phyloP scores from a whole-genome alignment of 1,140 invertebrate species.

The Bombus waltoni region DNA sequence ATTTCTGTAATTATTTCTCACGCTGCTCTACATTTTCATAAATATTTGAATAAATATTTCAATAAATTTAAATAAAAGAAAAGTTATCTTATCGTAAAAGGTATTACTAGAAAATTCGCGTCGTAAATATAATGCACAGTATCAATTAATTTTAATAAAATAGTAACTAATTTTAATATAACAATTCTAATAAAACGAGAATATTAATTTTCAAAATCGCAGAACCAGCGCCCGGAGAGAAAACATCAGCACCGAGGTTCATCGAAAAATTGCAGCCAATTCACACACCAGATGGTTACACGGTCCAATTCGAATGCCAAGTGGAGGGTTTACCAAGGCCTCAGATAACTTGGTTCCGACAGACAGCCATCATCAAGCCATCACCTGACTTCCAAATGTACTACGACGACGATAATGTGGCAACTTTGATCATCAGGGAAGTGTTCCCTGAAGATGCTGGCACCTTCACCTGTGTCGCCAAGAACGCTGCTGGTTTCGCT shows the following conservation, averaged over 20 bases:
- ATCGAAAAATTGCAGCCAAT: conserved; percentile 93
- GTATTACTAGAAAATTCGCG: too few species aligned
- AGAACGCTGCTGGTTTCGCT: conserved; percentile 96
- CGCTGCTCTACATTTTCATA: too few species aligned
- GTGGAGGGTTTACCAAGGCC: conserved; percentile 94
- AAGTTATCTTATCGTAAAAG: too few species aligned
- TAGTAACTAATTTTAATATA: not conserved
- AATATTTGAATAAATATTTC: too few species aligned
- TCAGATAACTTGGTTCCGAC: conserved; percentile 97
- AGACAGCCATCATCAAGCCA: conserved; percentile 95
- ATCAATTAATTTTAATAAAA: too few species aligned
- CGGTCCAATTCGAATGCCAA: conserved; percentile 94
- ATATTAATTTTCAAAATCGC: conserved; percentile 62
- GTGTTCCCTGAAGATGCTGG: conserved; percentile 99
- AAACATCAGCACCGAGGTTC: conserved; percentile 91
- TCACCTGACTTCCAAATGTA: conserved; percentile 96
- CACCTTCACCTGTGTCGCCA: conserved; percentile 97
- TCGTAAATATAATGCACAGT: too few species aligned
- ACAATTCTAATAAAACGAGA: not conserved
- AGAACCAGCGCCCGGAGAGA: conserved; percentile 91
- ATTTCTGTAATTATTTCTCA: too few species aligned
- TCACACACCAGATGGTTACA: conserved; percentile 92
- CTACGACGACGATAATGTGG: conserved; percentile 96
- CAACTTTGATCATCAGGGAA: conserved; percentile 96
- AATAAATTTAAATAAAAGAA: too few species aligned